Base-by-base conservation (phyloP, 2,888 invertebrate species). In the Rhorus exstirpatorius region DNA sequence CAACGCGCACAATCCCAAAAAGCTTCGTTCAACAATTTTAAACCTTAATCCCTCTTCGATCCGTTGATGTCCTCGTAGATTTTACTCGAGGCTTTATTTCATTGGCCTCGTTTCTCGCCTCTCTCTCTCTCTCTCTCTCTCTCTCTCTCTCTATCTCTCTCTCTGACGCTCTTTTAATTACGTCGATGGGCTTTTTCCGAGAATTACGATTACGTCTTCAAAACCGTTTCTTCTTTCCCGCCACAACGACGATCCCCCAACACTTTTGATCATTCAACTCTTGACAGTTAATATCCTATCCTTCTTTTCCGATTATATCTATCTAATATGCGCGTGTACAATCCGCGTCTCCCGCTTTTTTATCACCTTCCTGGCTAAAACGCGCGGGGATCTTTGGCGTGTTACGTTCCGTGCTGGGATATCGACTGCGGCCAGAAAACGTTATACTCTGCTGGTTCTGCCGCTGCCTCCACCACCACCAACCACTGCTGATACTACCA, bases 371-470 rank as follows among this genome's bases (percentile, higher is more conserved):
- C 81, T 71, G 49, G 46, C 53, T 65, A 58, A 80, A 83, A 71
- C 72, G 58, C 72, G 58, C 84, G 83, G 83, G 81, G 81, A 85
- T 78, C 1, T 83, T 84, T 83, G 81, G 70, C 74, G 70, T 65
- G 81, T 83, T 85, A 63, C 85, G 77, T 79, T 81, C 83, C 85
- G 85, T 83, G 81, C 83, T 78, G 81, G 86, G 86, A 86, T 87
- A 87, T 87, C 87, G 87, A 87, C 87, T 87, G 87, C 86, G 86
- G 86, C 84, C 78, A 79, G 83, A 79, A 81, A 81, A 81, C 65
- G 79, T 86, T 79, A 82, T 79, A 81, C 81, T 74, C 67, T 51
- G 68, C 76, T 76, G 76, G 38, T 76, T 55, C 75, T 26, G 75
- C 75, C 77, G 78, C 76, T 63, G 63, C 68, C 74, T 53, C 41